Percentiles rank a stretch among this genome's conserved stretches.
These are phyloP conservation scores for Pristionchus arcanus DNA, from an alignment of 2,888 invertebrate species.

Conservation along the genomic window DNA sequence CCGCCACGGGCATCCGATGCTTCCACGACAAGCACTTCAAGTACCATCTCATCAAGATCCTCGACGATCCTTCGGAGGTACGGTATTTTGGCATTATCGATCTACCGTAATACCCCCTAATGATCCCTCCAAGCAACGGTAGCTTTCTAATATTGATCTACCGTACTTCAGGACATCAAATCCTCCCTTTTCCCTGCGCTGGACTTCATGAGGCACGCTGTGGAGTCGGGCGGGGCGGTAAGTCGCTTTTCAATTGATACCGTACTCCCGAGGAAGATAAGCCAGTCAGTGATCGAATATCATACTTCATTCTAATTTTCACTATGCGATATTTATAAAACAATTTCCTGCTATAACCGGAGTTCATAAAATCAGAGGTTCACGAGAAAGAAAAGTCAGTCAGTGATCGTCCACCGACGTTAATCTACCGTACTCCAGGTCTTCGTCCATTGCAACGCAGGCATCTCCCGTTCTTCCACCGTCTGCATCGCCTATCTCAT, in stretches of 20 bases:
- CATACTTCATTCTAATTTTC: no score
- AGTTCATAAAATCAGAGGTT: no score
- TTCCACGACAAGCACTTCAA: slow-evolving; percentile 79
- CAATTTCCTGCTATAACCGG: no score
- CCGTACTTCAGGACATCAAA: slow-evolving; percentile 23
- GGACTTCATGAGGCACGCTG: slow-evolving; percentile 79
- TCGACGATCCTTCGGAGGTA: slow-evolving; percentile 60
- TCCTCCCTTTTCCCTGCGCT: background rate
- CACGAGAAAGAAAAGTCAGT: background rate
- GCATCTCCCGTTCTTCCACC: slow-evolving; percentile 80
- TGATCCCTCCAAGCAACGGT: background rate
- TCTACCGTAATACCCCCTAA: no score
- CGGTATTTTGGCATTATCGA: background rate
- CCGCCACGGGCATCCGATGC: slow-evolving; percentile 79
- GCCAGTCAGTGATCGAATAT: no score
- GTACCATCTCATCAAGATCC: slow-evolving; percentile 76
- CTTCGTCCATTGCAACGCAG: slow-evolving; percentile 78
- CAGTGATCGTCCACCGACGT: background rate
- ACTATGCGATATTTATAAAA: no score
- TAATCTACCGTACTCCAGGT: slow-evolving; percentile 58
- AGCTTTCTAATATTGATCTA: background rate
- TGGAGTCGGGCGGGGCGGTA: slow-evolving; percentile 66
- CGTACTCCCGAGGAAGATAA: background rate
- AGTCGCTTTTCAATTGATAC: background rate
- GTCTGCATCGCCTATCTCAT: slow-evolving; percentile 80